Percentiles rank a stretch among this genome's conserved stretches.
Evolutionary conservation across 2,113 vertebrate genomes (phyloP).

Genomic region (Sylvicapra grimmia): DNA sequence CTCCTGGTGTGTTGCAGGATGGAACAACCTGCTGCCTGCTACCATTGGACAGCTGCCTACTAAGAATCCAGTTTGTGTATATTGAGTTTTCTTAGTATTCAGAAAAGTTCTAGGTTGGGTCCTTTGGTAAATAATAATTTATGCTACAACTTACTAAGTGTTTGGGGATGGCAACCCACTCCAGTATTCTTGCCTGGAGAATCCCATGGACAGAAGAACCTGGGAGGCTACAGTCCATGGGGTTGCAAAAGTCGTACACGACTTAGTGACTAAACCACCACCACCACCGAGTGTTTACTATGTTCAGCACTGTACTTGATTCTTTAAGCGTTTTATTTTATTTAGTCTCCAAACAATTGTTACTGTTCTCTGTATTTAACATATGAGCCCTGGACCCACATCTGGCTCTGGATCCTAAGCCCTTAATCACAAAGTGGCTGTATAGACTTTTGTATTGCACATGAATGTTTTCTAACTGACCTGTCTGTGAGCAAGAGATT

Average conservation of each 20-base stretch:
- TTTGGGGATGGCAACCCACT: background rate
- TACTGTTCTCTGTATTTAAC: constrained; percentile 23
- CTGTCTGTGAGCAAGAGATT: background rate
- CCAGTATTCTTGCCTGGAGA: background rate
- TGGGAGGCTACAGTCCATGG: background rate
- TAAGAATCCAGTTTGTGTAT: background rate
- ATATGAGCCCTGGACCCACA: background rate
- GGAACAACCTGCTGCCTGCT: background rate
- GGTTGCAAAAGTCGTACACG: background rate
- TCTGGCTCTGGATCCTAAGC: background rate
- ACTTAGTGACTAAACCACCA: background rate
- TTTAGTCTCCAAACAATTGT: background rate
- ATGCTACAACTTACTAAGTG: background rate
- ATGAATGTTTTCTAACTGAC: background rate
- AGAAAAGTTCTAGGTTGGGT: background rate
- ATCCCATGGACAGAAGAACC: background rate
- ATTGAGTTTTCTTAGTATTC: constrained; percentile 15
- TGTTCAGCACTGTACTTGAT: background rate
- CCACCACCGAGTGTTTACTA: background rate
- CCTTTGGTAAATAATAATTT: constrained; percentile 33
- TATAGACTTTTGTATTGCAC: background rate
- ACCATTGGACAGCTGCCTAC: background rate
- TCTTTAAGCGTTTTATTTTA: background rate
- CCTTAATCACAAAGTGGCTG: background rate
- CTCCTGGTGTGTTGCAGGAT: background rate